Base-by-base conservation (phyloP, 2,888 invertebrate genomes). In the Leptinotarsa tumamoca region DNA sequence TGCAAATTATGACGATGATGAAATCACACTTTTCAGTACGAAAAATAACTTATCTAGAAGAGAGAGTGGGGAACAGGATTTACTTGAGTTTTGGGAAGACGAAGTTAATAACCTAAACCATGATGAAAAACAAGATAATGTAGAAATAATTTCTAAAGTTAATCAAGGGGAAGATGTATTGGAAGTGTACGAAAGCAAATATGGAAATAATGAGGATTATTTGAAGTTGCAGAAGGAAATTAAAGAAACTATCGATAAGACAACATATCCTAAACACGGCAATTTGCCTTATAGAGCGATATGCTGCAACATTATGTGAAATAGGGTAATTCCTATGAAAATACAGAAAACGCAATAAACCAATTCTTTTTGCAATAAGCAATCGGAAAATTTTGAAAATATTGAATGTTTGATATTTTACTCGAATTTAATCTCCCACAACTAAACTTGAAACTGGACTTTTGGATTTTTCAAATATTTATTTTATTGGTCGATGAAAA, bases 1-100 rank as follows among this genome's bases (percentile, higher is more conserved):
- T 73, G 72, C 66, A 17, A 61, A 66, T 15, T 68, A 14, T 7
- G 81, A 80, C 14, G 81, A 83, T 21, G 83, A 83, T 23, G 85
- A 85, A 79, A 73, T 83, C 49, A 83, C 81, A 21, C 67, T 85
- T 63, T 84, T 83, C 72, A 74, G 77, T 3, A 74, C 54, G 13
- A 72, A 76, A 23, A 72, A 76, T 18, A 63, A 80, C 17, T 50
- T 67, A 52, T 66, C 72, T n/a, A 73, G 33, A 23, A 78, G 83
- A 67, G 84, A 84, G 2, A 87, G 86, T 73, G 86, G 87, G 73
- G 87, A 87, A n/a, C 88, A 89, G 68, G 90, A 90, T 78, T 87
- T 90, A 5, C 84, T 90, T 56, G 90, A 90, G 70, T 90, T 89
- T 75, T 90, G 90, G 90, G 90, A 90, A 18, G 79, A 84, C 71